A percentile compares a stretch with the other conserved stretches of the same genome.
phyloP scores from a whole-genome alignment of 2,113 vertebrate genomes.

The Eleginops maclovinus region DNA sequence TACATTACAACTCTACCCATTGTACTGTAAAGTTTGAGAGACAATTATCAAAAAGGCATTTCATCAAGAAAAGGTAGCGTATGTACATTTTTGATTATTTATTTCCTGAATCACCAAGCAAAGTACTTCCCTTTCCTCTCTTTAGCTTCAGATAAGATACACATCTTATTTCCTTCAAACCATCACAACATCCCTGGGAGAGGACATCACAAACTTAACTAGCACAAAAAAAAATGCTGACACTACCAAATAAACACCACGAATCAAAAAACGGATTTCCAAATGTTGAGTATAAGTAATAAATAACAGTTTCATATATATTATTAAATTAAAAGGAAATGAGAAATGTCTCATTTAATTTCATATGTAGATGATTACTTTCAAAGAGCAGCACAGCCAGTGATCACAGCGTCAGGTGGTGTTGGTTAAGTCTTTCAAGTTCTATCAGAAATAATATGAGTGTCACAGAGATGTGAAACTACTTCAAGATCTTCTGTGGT shows the following conservation, averaged over 20 bases:
- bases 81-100: not conserved
- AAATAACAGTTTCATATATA: too few species aligned
- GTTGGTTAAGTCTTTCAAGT: not conserved
- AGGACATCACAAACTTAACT: constrained; percentile 9
- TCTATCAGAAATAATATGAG: not conserved
- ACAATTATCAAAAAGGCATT: too few species aligned
- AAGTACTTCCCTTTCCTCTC: constrained; percentile 43
- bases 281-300: too few species aligned
- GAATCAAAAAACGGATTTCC: too few species aligned
- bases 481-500: not conserved
- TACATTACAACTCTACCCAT: not conserved
- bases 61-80: not conserved
- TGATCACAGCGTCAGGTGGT: not conserved
- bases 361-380: not conserved
- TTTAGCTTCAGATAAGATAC: constrained; percentile 53
- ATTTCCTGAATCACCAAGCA: constrained; percentile 27
- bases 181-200: constrained; percentile 21
- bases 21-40: not conserved
- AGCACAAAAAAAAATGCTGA: too few species aligned
- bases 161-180: constrained; percentile 32
- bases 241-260: too few species aligned
- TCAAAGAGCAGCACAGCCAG: not conserved
- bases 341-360: not conserved
- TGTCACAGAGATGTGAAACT: not conserved
- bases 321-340: too few species aligned